Evolutionary conservation across 1,140 invertebrate genomes (phyloP).

Genomic region (Meloidogyne hapla): DNA sequence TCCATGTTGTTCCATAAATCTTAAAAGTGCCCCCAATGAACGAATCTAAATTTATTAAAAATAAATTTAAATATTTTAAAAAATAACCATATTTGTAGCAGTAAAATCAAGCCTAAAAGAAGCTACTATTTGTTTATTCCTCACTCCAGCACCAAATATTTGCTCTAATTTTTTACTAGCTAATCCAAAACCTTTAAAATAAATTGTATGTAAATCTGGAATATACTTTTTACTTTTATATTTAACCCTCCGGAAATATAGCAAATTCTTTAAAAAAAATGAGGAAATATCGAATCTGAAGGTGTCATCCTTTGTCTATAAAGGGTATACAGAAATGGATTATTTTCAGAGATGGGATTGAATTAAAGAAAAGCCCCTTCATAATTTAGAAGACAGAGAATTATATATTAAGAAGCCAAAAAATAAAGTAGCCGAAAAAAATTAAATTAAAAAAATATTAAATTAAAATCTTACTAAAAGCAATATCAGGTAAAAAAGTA

Average conservation of each 20-base stretch:
- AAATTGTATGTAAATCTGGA: no score
- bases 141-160: slow-evolving; percentile 20
- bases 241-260: no score
- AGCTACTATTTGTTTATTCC: slow-evolving; percentile 16
- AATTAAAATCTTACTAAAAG: slow-evolving; percentile 25
- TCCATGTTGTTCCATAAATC: slow-evolving; percentile 44
- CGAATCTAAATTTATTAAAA: slow-evolving; percentile 38
- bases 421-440: no score
- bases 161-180: slow-evolving; percentile 29
- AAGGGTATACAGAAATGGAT: no score
- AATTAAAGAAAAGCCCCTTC: no score
- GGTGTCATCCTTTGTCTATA: no score
- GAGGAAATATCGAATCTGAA: no score
- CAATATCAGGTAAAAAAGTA: slow-evolving; percentile 30
- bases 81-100: slow-evolving; percentile 31
- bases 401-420: no score
- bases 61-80: slow-evolving; percentile 12
- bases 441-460: slow-evolving; percentile 1
- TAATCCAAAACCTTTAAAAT: slow-evolving; percentile 15
- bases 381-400: no score
- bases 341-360: no score
- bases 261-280: no score
- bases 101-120: slow-evolving; percentile 31
- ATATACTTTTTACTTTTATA: no score
- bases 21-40: slow-evolving; percentile 48